These are phyloP conservation scores for Mythimna albipuncta DNA, from an alignment of 2,888 invertebrate species.

Conservation along the genomic window DNA sequence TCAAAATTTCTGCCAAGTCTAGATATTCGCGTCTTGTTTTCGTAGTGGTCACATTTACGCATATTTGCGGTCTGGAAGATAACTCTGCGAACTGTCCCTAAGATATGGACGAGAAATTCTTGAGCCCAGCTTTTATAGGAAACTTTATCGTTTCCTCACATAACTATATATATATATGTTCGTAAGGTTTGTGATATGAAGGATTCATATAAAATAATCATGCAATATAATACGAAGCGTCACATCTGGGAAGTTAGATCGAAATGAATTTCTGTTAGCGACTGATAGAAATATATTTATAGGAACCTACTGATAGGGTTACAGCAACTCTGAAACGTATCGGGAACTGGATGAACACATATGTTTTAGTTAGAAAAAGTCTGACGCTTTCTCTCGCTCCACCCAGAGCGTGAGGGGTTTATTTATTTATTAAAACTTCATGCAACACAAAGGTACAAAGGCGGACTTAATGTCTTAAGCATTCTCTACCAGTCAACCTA, in stretches of 20 bases:
- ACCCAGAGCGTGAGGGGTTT: too few relatives aligned
- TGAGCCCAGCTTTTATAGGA: background rate
- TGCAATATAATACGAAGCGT: constrained; percentile 1
- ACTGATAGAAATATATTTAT: background rate
- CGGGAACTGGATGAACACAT: too few relatives aligned
- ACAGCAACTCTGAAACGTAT: too few relatives aligned
- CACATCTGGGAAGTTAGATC: constrained; percentile 15
- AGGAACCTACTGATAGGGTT: background rate
- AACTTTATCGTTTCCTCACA: background rate
- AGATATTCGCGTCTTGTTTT: constrained; percentile 1
- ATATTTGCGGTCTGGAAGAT: constrained; percentile 3
- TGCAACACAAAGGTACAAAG: too few relatives aligned
- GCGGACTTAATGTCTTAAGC: too few relatives aligned
- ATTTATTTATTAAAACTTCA: too few relatives aligned
- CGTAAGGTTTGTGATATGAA: constrained; percentile 7
- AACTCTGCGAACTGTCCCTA: constrained; percentile 5
- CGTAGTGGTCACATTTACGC: background rate
- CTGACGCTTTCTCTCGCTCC: too few relatives aligned
- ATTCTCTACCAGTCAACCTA: too few relatives aligned
- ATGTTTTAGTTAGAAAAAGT: too few relatives aligned
- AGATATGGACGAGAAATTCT: constrained; percentile 3
- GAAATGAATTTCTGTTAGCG: background rate
- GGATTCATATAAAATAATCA: constrained; percentile 9
- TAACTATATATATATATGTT: background rate
- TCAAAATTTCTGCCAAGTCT: background rate